Percentiles rank a stretch among this genome's conserved stretches.
These are phyloP conservation scores for Temnothorax curvispinosus DNA, from an alignment of 1,140 invertebrate genomes.

Conservation along the genomic window DNA sequence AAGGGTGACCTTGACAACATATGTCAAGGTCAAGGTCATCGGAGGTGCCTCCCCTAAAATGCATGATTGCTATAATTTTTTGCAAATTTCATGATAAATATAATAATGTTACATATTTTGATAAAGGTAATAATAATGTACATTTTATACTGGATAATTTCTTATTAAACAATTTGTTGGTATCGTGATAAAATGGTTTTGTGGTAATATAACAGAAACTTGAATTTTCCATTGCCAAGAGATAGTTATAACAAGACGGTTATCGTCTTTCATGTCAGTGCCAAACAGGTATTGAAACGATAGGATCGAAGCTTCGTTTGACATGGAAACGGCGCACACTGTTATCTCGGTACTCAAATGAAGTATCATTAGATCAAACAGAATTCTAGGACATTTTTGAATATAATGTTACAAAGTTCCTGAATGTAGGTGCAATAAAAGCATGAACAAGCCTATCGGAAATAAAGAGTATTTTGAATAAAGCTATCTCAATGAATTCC, in stretches of 20 bases:
- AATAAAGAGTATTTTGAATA: background rate
- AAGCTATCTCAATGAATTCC: background rate
- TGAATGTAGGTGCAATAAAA: background rate
- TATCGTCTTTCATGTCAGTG: background rate
- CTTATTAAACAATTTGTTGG: background rate
- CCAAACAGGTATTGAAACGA: background rate
- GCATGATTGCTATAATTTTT: no score
- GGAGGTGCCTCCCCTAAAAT: no score
- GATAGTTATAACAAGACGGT: background rate
- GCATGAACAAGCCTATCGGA: background rate
- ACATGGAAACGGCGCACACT: background rate
- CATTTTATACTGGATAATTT: background rate
- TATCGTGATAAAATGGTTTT: background rate
- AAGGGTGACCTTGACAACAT: no score
- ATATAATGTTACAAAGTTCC: slow-evolving; percentile 44
- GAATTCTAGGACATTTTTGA: slow-evolving; percentile 15
- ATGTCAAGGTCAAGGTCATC: no score
- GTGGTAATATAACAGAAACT: background rate
- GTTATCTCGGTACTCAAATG: slow-evolving; percentile 16
- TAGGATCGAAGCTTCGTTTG: slow-evolving; percentile 16
- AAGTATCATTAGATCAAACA: slow-evolving; percentile 48
- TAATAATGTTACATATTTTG: background rate
- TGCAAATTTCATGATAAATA: no score
- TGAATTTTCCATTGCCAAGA: background rate
- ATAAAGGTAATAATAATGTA: background rate